phyloP scores from a whole-genome alignment of 2,888 invertebrate species.

The Oscheius sp. region DNA sequence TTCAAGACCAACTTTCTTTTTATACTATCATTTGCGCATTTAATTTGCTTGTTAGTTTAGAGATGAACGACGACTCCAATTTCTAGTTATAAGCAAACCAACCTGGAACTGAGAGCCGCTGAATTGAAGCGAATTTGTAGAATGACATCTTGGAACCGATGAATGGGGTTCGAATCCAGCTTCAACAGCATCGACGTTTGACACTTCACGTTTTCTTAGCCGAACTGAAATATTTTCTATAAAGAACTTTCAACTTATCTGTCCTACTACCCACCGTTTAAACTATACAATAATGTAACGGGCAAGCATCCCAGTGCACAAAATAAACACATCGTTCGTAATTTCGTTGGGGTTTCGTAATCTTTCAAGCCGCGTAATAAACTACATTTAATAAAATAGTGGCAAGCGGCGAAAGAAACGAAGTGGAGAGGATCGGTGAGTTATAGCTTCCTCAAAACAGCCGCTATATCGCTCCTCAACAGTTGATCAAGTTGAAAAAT shows the following conservation, averaged over 20 bases:
- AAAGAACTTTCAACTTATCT: neutral
- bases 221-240: constrained; percentile 39
- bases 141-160: constrained; percentile 50
- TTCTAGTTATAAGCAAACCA: neutral
- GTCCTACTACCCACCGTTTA: constrained; percentile 15
- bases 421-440: constrained; percentile 28
- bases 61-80: too few relatives aligned
- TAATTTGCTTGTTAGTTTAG: too few relatives aligned
- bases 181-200: constrained; percentile 46
- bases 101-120: constrained; percentile 50
- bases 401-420: constrained; percentile 22
- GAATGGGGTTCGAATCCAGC: constrained; percentile 49
- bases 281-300: neutral
- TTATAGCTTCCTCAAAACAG: constrained; percentile 27
- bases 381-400: too few relatives aligned
- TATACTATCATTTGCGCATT: too few relatives aligned
- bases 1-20: too few relatives aligned
- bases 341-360: neutral
- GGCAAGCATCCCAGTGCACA: constrained; percentile 9
- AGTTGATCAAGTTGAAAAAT: constrained; percentile 19
- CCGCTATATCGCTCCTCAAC: constrained; percentile 21
- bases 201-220: constrained; percentile 41
- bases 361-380: too few relatives aligned
- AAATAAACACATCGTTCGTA: constrained; percentile 31
- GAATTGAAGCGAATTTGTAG: constrained; percentile 48